Percentiles rank a stretch among this genome's conserved stretches.
These are phyloP conservation scores for Pheosia gnoma DNA, from an alignment of 2,888 invertebrate genomes.

Conservation along the genomic window DNA sequence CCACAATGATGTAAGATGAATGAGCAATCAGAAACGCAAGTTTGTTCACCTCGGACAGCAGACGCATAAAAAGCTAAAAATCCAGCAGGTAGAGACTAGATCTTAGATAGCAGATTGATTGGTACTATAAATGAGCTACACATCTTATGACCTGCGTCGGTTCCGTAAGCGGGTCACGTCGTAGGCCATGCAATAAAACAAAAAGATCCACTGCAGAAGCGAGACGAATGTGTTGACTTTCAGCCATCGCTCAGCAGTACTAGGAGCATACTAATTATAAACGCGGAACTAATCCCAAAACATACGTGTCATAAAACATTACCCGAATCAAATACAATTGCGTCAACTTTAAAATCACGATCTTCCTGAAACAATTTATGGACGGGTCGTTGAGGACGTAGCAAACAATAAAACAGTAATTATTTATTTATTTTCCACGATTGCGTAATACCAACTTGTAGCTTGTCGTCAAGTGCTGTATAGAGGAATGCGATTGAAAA, in stretches of 20 bases:
- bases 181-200: constrained; percentile 63
- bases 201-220: constrained; percentile 58
- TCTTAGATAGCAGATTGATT: constrained; percentile 80
- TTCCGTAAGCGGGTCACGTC: constrained; percentile 73
- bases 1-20: constrained; percentile 81
- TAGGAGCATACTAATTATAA: constrained; percentile 56
- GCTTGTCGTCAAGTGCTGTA: constrained; percentile 34
- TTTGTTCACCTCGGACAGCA: constrained; percentile 76
- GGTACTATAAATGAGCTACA: constrained; percentile 76
- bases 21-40: constrained; percentile 78
- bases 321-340: neutral
- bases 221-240: constrained; percentile 52
- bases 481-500: constrained; percentile 57
- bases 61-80: constrained; percentile 82
- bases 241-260: constrained; percentile 47
- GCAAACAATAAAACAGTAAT: constrained; percentile 6
- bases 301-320: constrained; percentile 5
- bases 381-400: neutral
- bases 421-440: constrained; percentile 20
- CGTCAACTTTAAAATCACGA: neutral
- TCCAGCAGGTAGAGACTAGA: constrained; percentile 76
- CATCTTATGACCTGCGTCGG: constrained; percentile 65
- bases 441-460: constrained; percentile 37
- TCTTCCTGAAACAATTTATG: constrained; percentile 3
- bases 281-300: constrained; percentile 46